A percentile compares a stretch with the other conserved stretches of the same genome.
Conservation (phyloP, 1,140 invertebrate species). For the Thaumatotibia leucotreta region DNA sequence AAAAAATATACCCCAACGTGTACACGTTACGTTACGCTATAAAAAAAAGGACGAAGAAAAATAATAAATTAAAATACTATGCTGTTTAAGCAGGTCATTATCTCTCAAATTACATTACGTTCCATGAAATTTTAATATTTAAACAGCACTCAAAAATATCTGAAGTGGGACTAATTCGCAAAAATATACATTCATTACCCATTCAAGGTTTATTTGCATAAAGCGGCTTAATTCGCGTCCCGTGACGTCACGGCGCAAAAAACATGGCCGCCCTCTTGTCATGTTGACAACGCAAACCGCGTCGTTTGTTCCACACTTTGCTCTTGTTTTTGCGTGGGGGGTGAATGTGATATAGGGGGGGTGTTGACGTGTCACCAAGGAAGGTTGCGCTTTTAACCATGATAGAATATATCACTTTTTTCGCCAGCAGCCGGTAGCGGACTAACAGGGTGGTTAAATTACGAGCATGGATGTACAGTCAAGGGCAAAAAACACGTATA, state of each 20-base stretch:
- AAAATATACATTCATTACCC: background rate
- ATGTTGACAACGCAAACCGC: constrained; percentile 1
- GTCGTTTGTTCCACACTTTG: background rate
- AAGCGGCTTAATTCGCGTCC: background rate
- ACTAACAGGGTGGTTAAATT: background rate
- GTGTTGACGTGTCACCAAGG: background rate
- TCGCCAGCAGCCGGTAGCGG: background rate
- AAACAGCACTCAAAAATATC: background rate
- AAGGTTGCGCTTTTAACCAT: background rate
- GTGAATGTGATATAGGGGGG: background rate
- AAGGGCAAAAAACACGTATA: too few species aligned
- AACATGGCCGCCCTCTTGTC: constrained; percentile 5
- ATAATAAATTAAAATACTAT: too few species aligned
- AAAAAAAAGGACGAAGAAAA: too few species aligned
- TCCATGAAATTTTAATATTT: background rate
- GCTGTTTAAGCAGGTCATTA: background rate
- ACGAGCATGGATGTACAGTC: too few species aligned
- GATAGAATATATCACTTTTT: background rate
- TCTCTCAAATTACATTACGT: background rate
- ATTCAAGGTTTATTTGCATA: background rate
- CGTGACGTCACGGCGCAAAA: background rate
- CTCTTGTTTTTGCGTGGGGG: constrained; percentile 1
- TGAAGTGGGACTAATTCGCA: background rate
- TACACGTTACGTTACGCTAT: too few species aligned
- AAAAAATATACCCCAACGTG: too few species aligned